phyloP scores from a whole-genome alignment of 1,140 invertebrate species.

The Rhysida immarginata region DNA sequence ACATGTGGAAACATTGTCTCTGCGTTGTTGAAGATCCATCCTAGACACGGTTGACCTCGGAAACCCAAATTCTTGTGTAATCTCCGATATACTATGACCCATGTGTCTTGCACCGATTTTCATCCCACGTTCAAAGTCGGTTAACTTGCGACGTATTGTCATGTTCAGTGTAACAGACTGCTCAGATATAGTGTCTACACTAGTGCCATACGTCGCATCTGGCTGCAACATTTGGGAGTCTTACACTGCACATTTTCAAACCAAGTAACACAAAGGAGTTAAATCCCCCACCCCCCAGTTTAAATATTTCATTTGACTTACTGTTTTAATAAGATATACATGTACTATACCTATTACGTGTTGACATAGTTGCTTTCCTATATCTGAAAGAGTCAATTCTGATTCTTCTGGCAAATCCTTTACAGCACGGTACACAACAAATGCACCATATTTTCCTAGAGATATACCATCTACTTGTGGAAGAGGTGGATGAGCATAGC shows the following conservation, averaged over 20 bases:
- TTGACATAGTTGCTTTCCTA: slow-evolving; percentile 64
- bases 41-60: no score
- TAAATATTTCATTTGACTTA: neutral
- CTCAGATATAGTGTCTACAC: neutral
- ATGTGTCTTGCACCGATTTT: no score
- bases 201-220: neutral
- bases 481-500: slow-evolving; percentile 34
- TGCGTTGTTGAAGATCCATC: no score
- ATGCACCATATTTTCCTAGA: slow-evolving; percentile 64
- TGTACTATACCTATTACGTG: slow-evolving; percentile 58
- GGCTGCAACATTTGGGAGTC: neutral
- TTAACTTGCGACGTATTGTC: no score
- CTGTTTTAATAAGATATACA: neutral
- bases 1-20: no score
- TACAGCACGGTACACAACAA: slow-evolving; percentile 42
- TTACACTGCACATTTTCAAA: no score
- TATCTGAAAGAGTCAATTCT: slow-evolving; percentile 34
- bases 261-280: neutral
- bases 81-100: no score
- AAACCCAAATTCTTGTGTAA: no score
- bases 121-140: no score
- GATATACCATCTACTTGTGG: slow-evolving; percentile 20
- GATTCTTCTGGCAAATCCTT: neutral
- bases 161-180: no score
- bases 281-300: neutral